These are phyloP conservation scores for Nothocercus nigrocapillus DNA, from an alignment of 2,113 vertebrate genomes.

Conservation along the genomic window DNA sequence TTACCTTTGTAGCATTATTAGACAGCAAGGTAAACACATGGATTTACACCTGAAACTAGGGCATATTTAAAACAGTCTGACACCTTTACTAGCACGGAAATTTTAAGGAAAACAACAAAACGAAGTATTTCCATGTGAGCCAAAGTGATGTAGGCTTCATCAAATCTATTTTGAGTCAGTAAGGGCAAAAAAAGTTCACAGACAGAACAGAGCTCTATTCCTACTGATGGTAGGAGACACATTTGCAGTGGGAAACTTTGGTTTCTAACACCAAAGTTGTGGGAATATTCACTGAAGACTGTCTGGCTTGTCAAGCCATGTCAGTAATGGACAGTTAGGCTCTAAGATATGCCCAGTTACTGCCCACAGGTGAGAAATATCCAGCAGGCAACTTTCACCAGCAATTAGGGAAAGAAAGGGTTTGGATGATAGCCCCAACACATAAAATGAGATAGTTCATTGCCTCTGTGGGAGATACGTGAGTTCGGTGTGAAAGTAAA, in stretches of 20 bases:
- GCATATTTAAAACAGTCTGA: neutral
- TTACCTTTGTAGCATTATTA: neutral
- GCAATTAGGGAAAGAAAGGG: rapidly evolving
- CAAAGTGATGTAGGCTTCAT: neutral
- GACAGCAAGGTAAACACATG: neutral
- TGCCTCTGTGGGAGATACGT: neutral
- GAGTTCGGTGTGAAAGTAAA: neutral
- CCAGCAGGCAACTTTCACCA: rapidly evolving
- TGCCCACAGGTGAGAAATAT: neutral
- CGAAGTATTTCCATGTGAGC: neutral
- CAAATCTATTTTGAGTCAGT: rapidly evolving
- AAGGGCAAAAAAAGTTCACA: neutral
- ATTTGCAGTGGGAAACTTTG: neutral
- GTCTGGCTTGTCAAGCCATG: rapidly evolving
- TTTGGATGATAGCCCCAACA: neutral
- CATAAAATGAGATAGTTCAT: neutral
- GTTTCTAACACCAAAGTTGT: neutral
- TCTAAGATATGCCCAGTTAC: neutral
- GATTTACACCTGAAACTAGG: neutral
- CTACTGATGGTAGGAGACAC: rapidly evolving
- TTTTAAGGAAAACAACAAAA: neutral
- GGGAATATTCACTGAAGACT: neutral
- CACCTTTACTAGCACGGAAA: neutral
- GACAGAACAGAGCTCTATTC: neutral
- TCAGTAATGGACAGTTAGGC: neutral